phyloP scores from a whole-genome alignment of 2,888 invertebrate species.

The Stratiomys singularior region DNA sequence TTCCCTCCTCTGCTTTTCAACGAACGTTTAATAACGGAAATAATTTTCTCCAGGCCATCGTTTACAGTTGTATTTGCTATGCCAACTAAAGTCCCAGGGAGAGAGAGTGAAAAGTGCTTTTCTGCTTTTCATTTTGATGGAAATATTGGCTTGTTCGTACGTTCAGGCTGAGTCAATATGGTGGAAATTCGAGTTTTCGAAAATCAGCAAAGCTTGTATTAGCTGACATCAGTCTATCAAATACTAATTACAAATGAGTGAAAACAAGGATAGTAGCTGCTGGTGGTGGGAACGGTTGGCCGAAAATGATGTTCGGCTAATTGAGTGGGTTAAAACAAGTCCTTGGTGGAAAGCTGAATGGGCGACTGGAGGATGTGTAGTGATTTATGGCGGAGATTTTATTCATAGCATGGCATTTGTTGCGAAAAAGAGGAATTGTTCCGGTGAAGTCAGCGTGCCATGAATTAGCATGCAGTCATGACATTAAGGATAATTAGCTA shows the following conservation, averaged over 20 bases:
- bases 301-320: background rate
- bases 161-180: background rate
- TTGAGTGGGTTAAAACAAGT: background rate
- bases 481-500: no score
- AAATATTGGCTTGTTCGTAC: background rate
- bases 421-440: no score
- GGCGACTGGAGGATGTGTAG: background rate
- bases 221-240: conserved; percentile 25
- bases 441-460: no score
- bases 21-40: conserved; percentile 25
- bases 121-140: background rate
- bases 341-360: background rate
- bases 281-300: background rate
- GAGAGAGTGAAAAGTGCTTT: background rate
- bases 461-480: no score
- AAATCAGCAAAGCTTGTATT: background rate
- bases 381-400: background rate
- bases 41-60: conserved; percentile 11
- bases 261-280: background rate
- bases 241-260: background rate
- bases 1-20: background rate
- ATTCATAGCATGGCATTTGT: no score
- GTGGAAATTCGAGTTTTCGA: conserved; percentile 14
- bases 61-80: no score
- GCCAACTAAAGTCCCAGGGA: background rate